Percentiles rank a stretch among this genome's conserved stretches.
These are phyloP conservation scores for Eurois occulta DNA, from an alignment of 2,888 invertebrate species.

Conservation along the genomic window DNA sequence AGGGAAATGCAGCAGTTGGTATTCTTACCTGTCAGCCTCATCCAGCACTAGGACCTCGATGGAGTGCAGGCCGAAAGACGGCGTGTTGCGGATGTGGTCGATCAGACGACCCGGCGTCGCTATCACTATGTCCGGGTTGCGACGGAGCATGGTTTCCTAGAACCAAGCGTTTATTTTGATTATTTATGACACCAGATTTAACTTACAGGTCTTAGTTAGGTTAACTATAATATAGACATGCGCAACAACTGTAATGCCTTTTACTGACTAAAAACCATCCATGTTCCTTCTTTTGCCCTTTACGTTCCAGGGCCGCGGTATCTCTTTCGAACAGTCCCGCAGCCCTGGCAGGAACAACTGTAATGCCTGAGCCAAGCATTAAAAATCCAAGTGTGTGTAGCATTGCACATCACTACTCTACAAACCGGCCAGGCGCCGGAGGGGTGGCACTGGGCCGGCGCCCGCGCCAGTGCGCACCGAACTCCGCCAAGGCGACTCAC, in stretches of 20 bases:
- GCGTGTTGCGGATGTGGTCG: constrained; percentile 98
- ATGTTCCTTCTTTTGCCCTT: no score
- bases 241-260: neutral
- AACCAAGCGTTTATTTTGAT: neutral
- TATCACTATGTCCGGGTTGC: constrained; percentile 98
- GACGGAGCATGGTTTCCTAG: constrained; percentile 94
- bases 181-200: neutral
- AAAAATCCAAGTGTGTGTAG: no score
- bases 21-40: constrained; percentile 91
- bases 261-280: no score
- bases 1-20: no score
- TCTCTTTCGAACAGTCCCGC: no score
- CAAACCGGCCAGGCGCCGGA: no score
- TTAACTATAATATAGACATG: neutral
- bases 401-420: no score
- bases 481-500: no score
- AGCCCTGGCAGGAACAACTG: no score
- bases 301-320: no score
- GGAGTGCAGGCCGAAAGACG: constrained; percentile 96
- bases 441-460: no score
- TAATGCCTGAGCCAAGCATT: neutral
- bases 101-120: constrained; percentile 99
- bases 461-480: no score
- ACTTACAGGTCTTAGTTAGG: neutral
- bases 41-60: constrained; percentile 95